Conservation (phyloP, 2,888 invertebrate genomes). For the Chorisops tibialis region DNA sequence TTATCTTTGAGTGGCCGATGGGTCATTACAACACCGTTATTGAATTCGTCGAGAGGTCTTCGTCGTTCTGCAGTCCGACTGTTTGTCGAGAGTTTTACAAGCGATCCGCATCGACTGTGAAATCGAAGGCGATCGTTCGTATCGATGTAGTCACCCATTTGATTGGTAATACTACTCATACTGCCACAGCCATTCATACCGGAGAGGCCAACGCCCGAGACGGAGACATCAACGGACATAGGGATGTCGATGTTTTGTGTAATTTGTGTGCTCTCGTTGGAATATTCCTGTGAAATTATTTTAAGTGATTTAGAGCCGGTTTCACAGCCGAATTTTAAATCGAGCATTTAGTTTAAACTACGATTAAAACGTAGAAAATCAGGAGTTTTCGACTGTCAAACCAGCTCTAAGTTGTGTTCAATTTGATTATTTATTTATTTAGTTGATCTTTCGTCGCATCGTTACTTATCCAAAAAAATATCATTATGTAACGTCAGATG, state of each 20-base stretch:
- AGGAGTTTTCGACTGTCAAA: too few species aligned
- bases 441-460: too few species aligned
- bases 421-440: too few species aligned
- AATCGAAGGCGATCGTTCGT: constrained; percentile 70
- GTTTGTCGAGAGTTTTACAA: constrained; percentile 80
- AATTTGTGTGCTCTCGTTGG: constrained; percentile 37
- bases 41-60: constrained; percentile 88
- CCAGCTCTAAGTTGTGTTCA: too few species aligned
- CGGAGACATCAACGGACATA: constrained; percentile 41
- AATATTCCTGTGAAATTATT: constrained; percentile 38
- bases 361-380: too few species aligned
- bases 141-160: constrained; percentile 44
- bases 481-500: too few species aligned
- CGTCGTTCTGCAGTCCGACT: constrained; percentile 83
- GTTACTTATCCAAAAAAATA: too few species aligned
- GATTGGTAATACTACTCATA: not conserved
- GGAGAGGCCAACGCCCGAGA: constrained; percentile 1
- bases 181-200: not conserved
- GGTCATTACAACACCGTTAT: constrained; percentile 95
- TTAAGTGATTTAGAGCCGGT: too few species aligned
- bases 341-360: too few species aligned
- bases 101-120: constrained; percentile 82
- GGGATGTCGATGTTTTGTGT: constrained; percentile 49
- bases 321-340: too few species aligned
- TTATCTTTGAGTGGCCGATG: constrained; percentile 81